A percentile compares a stretch with the other conserved stretches of the same genome.
These are phyloP conservation scores for Tachysurus fulvidraco DNA, from an alignment of 2,113 vertebrate genomes.

Conservation along the genomic window DNA sequence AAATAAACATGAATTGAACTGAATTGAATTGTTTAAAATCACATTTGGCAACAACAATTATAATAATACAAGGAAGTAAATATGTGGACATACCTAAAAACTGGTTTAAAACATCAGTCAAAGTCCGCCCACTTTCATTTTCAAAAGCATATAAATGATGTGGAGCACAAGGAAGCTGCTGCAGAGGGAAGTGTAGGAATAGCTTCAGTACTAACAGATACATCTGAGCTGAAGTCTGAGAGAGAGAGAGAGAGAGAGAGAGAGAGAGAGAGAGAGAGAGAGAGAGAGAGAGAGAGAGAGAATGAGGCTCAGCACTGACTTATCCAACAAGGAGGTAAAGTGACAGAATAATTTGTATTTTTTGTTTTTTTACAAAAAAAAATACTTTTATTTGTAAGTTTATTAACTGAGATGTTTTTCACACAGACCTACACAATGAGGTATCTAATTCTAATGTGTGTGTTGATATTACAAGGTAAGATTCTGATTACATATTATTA, in stretches of 20 bases:
- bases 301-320: neutral
- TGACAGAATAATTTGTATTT: neutral
- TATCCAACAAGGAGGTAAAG: neutral
- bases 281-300: conserved; percentile 5
- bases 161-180: neutral
- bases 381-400: neutral
- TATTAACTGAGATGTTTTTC: neutral
- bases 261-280: conserved; percentile 2
- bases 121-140: neutral
- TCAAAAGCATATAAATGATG: neutral
- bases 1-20: neutral
- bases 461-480: conserved; percentile 21
- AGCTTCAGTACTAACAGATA: neutral
- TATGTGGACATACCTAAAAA: neutral
- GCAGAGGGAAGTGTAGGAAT: neutral
- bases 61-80: neutral
- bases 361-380: too few species aligned
- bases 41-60: neutral
- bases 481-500: too few species aligned
- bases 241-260: too few species aligned
- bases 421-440: neutral
- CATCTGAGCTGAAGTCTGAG: neutral
- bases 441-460: conserved; percentile 20
- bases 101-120: neutral
- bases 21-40: neutral